Conservation (phyloP, 2,113 vertebrate genomes). For the Hydrochoerus hydrochaeris region DNA sequence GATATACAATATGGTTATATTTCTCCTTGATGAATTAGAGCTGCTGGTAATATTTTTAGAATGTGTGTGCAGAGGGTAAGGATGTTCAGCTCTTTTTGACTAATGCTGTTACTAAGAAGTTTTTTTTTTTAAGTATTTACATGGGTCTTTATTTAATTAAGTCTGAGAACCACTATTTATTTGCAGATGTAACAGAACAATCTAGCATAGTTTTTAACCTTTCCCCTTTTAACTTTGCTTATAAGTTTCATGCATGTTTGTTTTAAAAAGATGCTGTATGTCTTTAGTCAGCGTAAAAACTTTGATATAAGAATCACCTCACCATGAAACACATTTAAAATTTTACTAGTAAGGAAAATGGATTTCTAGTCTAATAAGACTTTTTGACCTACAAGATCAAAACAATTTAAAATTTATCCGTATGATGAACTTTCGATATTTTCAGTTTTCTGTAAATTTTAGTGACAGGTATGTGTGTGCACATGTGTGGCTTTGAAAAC, state of each 20-base stretch:
- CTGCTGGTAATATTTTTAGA: neutral
- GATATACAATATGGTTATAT: neutral
- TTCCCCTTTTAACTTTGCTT: conserved; percentile 57
- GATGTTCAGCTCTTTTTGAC: neutral
- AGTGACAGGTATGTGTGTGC: neutral
- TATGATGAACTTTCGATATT: neutral
- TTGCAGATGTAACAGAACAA: conserved; percentile 68
- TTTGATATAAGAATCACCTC: conserved; percentile 55
- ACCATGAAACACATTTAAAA: conserved; percentile 50
- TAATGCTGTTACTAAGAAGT: neutral
- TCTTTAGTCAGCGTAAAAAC: conserved; percentile 27
- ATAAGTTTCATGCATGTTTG: conserved; percentile 39
- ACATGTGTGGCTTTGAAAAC: neutral
- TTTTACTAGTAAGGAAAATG: neutral
- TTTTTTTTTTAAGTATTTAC: conserved; percentile 62
- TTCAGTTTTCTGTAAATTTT: conserved; percentile 59
- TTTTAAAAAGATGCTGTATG: conserved; percentile 43
- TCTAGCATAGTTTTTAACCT: conserved; percentile 24
- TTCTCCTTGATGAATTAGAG: neutral
- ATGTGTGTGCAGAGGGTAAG: neutral
- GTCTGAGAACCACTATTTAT: conserved; percentile 69
- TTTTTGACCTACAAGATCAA: neutral
- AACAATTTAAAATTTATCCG: conserved; percentile 22
- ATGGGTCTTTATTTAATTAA: conserved; percentile 75
- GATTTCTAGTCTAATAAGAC: neutral